These are phyloP conservation scores for Myzus persicae DNA, from an alignment of 1,140 invertebrate species.

Conservation along the genomic window DNA sequence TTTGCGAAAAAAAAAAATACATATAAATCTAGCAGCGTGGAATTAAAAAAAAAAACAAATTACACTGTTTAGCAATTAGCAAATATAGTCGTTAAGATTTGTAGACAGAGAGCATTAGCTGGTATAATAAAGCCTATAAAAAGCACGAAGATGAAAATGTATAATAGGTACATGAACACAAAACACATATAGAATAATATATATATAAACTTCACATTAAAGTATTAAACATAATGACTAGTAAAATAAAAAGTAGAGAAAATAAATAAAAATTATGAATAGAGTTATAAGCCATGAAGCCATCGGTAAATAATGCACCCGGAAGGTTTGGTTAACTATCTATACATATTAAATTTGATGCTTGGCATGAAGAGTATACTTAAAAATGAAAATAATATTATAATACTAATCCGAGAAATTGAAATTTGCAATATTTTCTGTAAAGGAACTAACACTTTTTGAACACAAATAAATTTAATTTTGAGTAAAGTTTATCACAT, in stretches of 20 bases:
- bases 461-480: constrained; percentile 41
- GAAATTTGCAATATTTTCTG: background rate
- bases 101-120: background rate
- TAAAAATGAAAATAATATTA: background rate
- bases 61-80: background rate
- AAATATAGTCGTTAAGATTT: background rate
- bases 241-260: constrained; percentile 17
- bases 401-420: background rate
- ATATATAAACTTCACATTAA: constrained; percentile 2
- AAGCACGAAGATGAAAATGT: background rate
- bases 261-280: constrained; percentile 1
- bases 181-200: background rate
- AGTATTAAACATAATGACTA: constrained; percentile 55
- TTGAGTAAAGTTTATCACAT: constrained; percentile 47
- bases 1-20: background rate
- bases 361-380: background rate
- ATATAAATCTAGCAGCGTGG: background rate
- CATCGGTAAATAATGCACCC: background rate
- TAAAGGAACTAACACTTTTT: constrained; percentile 49
- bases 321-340: background rate
- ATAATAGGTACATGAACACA: constrained; percentile 23
- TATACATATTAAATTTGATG: constrained; percentile 9
- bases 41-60: background rate
- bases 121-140: background rate
- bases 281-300: background rate